A percentile compares a stretch with the other conserved stretches of the same genome.
phyloP scores from a whole-genome alignment of 2,888 invertebrate species.

The Alentia gelatinosa region DNA sequence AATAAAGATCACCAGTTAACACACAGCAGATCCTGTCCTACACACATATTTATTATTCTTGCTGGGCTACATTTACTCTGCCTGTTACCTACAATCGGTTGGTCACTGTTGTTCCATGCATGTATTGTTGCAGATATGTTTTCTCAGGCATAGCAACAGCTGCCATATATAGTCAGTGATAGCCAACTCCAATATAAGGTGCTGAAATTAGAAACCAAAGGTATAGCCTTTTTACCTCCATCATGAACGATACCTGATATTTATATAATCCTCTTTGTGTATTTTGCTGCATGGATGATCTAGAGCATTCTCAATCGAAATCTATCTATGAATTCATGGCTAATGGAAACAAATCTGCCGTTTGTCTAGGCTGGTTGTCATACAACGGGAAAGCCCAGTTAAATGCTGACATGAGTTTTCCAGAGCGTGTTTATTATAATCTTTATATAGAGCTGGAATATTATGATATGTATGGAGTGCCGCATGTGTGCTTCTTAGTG shows the following conservation, averaged over 20 bases:
- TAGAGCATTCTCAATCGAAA: no score
- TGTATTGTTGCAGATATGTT: no score
- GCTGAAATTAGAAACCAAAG: neutral
- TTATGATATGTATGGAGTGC: neutral
- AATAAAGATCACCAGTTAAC: no score
- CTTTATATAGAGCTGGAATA: neutral
- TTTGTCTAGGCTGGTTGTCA: neutral
- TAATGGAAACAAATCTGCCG: neutral
- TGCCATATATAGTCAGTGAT: neutral
- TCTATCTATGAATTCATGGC: neutral
- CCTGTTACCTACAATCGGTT: no score
- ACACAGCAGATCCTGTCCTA: no score
- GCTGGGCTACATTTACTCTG: no score
- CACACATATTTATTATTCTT: no score
- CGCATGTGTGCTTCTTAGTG: slow-evolving; percentile 42
- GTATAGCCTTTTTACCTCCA: neutral
- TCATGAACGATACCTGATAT: neutral
- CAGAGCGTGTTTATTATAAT: neutral
- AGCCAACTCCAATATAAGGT: neutral
- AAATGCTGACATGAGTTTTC: neutral
- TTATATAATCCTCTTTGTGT: neutral
- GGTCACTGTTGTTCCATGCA: no score
- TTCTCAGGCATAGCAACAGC: no score
- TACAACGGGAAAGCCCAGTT: neutral
- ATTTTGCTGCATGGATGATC: neutral